Conservation (phyloP, 2,888 invertebrate species). For the Vesta saturnalis region DNA sequence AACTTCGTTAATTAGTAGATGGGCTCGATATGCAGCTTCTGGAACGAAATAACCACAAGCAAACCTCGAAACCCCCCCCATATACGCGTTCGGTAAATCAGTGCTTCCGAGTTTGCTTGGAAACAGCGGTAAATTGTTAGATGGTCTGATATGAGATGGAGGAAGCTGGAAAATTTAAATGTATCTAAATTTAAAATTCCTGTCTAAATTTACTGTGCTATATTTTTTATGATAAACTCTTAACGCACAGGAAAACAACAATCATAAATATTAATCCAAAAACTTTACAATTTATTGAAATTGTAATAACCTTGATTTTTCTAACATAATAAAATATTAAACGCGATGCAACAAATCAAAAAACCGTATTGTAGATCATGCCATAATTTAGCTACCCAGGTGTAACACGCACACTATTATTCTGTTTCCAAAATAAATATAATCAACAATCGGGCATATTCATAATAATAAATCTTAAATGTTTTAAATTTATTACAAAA, state of each 20-base stretch:
- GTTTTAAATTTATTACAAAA: too few relatives aligned
- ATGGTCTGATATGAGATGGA: constrained; percentile 33
- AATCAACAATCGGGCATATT: too few relatives aligned
- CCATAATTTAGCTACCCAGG: too few relatives aligned
- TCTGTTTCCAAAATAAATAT: too few relatives aligned
- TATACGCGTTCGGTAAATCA: constrained; percentile 35
- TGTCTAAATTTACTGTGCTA: constrained; percentile 24
- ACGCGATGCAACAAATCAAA: too few relatives aligned
- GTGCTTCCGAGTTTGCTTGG: constrained; percentile 32
- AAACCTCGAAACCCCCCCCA: constrained; percentile 10
- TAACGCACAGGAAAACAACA: constrained; percentile 11
- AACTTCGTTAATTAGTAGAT: constrained; percentile 37
- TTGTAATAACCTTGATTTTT: too few relatives aligned
- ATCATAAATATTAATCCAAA: constrained; percentile 6
- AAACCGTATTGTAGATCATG: too few relatives aligned
- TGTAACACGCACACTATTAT: too few relatives aligned
- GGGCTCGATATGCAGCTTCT: constrained; percentile 30
- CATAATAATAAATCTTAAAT: too few relatives aligned
- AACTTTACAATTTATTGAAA: neutral
- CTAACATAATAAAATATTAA: too few relatives aligned
- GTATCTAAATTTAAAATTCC: constrained; percentile 36
- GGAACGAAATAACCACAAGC: constrained; percentile 21
- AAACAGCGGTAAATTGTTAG: constrained; percentile 37
- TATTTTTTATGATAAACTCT: constrained; percentile 17
- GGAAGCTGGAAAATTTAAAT: constrained; percentile 34